phyloP scores from a whole-genome alignment of 1,140 invertebrate species.

The Planococcus citri region DNA sequence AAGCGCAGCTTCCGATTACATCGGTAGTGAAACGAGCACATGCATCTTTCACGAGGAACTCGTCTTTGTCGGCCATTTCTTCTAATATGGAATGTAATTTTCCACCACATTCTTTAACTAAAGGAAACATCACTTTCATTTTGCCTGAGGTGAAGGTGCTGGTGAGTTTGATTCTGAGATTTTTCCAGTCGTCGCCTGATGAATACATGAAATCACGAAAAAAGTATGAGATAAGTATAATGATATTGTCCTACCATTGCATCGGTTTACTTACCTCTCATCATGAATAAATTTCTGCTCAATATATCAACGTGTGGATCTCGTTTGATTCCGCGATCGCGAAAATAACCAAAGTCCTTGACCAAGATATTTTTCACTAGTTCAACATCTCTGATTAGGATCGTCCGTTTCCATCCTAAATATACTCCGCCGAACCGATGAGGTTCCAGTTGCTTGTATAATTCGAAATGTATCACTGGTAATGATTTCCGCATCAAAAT shows the following conservation, averaged over 20 bases:
- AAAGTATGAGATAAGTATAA: too few species aligned
- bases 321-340: conserved; percentile 32
- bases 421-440: conserved; percentile 27
- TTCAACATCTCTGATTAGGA: conserved; percentile 4
- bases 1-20: conserved; percentile 47
- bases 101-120: conserved; percentile 31
- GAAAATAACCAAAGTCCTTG: conserved; percentile 34
- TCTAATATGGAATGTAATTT: conserved; percentile 27
- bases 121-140: conserved; percentile 39
- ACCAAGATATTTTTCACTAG: conserved; percentile 26
- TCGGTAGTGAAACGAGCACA: conserved; percentile 44
- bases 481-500: too few species aligned
- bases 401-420: conserved; percentile 12
- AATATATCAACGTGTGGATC: not conserved
- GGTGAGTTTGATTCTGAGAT: conserved; percentile 31
- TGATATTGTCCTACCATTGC: too few species aligned
- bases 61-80: not conserved
- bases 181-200: conserved; percentile 30
- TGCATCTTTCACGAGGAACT: conserved; percentile 34
- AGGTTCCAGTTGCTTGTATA: conserved; percentile 28
- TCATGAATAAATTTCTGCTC: not conserved
- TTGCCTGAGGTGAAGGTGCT: conserved; percentile 40
- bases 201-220: conserved; percentile 28
- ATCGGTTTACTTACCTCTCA: too few species aligned
- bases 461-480: not conserved